phyloP scores from a whole-genome alignment of 2,113 vertebrate genomes.

The Synchiropus splendidus region DNA sequence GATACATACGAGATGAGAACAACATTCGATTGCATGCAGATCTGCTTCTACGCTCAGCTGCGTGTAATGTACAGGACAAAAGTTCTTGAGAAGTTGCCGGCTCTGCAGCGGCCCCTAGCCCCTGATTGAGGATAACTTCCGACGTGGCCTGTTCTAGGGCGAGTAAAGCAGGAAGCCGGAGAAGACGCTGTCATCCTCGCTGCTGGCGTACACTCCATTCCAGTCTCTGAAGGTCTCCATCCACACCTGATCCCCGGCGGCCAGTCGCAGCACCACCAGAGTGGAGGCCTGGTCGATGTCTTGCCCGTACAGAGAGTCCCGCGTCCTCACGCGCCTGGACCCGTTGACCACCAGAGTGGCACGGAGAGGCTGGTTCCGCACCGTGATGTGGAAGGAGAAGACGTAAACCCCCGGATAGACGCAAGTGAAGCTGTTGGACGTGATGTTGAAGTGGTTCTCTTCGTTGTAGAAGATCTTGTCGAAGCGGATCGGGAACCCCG shows the following conservation, averaged over 20 bases:
- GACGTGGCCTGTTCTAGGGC: conserved; percentile 4
- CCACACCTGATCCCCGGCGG: conserved; percentile 85
- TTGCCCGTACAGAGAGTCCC: conserved; percentile 86
- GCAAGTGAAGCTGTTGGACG: conserved; percentile 82
- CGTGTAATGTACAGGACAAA: too few relatives aligned
- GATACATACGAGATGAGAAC: too few relatives aligned
- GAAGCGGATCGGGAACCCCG: conserved; percentile 80
- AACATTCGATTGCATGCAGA: too few relatives aligned
- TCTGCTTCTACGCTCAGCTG: too few relatives aligned
- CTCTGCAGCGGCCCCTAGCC: too few relatives aligned
- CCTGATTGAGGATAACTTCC: not conserved
- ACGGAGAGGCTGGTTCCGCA: conserved; percentile 80
- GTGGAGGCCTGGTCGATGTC: conserved; percentile 92
- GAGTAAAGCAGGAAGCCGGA: conserved; percentile 89
- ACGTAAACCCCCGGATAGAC: conserved; percentile 79
- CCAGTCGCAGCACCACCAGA: conserved; percentile 76
- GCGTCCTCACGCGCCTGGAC: conserved; percentile 72
- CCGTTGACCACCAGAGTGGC: conserved; percentile 80
- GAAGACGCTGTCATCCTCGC: conserved; percentile 90
- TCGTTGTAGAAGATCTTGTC: conserved; percentile 87
- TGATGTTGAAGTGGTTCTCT: conserved; percentile 75
- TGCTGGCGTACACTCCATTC: conserved; percentile 84
- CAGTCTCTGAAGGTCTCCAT: conserved; percentile 86
- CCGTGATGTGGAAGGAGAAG: conserved; percentile 88
- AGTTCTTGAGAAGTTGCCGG: too few relatives aligned